phyloP scores from a whole-genome alignment of 2,888 invertebrate species.

The Adelognathus sp. region DNA sequence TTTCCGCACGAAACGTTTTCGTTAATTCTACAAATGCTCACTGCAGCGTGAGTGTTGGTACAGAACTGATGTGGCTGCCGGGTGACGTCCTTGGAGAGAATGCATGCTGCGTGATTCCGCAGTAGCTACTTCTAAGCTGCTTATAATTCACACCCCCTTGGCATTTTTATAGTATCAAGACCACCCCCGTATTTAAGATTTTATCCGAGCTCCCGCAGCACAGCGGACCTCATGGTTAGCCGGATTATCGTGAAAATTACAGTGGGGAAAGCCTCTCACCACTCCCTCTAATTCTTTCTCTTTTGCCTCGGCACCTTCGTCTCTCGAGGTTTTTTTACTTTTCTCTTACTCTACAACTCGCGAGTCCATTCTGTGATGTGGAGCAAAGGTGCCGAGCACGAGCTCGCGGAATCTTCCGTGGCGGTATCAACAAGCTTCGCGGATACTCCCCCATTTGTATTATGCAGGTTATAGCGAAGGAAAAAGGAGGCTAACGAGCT shows the following conservation, averaged over 20 bases:
- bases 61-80: background rate
- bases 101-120: background rate
- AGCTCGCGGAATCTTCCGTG: slow-evolving; percentile 33
- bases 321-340: background rate
- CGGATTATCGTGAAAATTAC: slow-evolving; percentile 53
- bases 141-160: background rate
- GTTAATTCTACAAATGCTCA: no score
- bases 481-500: slow-evolving; percentile 44
- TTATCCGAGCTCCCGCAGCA: slow-evolving; percentile 36
- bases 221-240: slow-evolving; percentile 14
- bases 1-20: no score
- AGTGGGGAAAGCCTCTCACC: slow-evolving; percentile 33
- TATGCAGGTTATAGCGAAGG: background rate
- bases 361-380: slow-evolving; percentile 31
- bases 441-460: slow-evolving; percentile 16
- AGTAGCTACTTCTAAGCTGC: background rate
- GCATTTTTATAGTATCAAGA: slow-evolving; percentile 26
- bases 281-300: slow-evolving; percentile 8
- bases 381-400: slow-evolving; percentile 24
- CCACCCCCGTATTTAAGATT: slow-evolving; percentile 12
- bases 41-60: no score
- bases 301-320: slow-evolving; percentile 7
- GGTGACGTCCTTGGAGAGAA: background rate
- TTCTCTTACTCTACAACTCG: slow-evolving; percentile 26
- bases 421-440: slow-evolving; percentile 52